These are phyloP conservation scores for Mythimna pallens DNA, from an alignment of 2,888 invertebrate species.

Conservation along the genomic window DNA sequence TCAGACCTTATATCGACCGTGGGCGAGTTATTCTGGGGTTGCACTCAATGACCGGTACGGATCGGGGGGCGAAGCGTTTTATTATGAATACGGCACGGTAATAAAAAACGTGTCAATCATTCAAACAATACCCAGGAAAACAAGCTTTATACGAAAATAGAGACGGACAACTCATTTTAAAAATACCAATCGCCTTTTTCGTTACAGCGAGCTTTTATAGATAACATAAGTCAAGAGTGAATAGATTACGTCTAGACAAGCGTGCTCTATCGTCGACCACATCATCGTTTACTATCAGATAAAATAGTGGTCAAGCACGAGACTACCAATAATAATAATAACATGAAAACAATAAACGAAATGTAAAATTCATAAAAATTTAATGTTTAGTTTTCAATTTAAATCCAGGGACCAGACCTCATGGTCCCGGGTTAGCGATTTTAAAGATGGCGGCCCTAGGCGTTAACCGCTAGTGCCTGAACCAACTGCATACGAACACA, in stretches of 20 bases:
- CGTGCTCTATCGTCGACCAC: too few species aligned
- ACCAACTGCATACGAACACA: slow-evolving; percentile 78
- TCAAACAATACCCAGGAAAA: slow-evolving; percentile 44
- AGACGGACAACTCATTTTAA: slow-evolving; percentile 22
- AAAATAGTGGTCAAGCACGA: too few species aligned
- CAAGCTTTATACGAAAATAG: slow-evolving; percentile 38
- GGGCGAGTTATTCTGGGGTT: slow-evolving; percentile 55
- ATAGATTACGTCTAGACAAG: too few species aligned
- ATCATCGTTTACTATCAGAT: too few species aligned
- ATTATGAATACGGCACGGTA: slow-evolving; percentile 53
- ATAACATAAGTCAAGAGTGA: too few species aligned
- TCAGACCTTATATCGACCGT: slow-evolving; percentile 58
- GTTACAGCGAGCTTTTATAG: background rate
- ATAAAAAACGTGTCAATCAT: slow-evolving; percentile 58
- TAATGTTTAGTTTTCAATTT: slow-evolving; percentile 48
- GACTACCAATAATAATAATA: background rate
- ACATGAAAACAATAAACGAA: slow-evolving; percentile 12
- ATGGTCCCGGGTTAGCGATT: slow-evolving; percentile 57
- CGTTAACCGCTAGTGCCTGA: slow-evolving; percentile 65
- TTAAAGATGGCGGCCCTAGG: slow-evolving; percentile 68
- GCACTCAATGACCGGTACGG: slow-evolving; percentile 58
- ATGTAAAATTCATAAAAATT: slow-evolving; percentile 23
- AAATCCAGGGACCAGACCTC: slow-evolving; percentile 50
- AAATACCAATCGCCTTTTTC: background rate
- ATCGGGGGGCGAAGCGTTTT: slow-evolving; percentile 51